Evolutionary conservation across 2,113 vertebrate species (phyloP).

Genomic region (Alethe diademata): DNA sequence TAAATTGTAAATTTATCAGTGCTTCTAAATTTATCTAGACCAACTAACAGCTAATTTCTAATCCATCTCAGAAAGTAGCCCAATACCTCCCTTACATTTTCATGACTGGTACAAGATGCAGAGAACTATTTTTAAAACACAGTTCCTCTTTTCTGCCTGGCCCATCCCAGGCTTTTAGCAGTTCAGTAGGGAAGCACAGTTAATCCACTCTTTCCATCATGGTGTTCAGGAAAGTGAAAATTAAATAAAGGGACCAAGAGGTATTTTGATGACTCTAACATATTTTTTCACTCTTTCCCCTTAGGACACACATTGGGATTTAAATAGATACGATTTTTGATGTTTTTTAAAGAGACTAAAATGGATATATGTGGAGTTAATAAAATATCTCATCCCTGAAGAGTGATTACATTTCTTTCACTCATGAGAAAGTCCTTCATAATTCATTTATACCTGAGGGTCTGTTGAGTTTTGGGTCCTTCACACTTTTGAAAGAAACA

Average conservation of each 20-base stretch:
- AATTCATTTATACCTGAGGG: constrained; percentile 45
- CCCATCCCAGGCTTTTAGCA: neutral
- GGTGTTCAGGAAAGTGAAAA: neutral
- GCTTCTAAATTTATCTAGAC: neutral
- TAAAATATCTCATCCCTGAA: constrained; percentile 39
- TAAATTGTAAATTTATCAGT: neutral
- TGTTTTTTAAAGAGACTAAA: neutral
- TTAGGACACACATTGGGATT: neutral
- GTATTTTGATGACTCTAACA: neutral
- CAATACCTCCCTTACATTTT: neutral
- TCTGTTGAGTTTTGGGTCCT: constrained; percentile 15
- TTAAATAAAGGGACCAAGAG: neutral
- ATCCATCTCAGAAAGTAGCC: neutral
- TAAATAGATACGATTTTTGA: neutral
- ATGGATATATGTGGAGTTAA: neutral
- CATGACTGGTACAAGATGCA: neutral
- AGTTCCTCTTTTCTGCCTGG: neutral
- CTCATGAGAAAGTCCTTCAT: constrained; percentile 38
- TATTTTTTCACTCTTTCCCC: neutral
- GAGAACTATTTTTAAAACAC: neutral
- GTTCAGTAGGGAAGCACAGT: neutral
- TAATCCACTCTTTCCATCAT: neutral
- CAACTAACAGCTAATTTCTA: neutral
- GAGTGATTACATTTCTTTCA: constrained; percentile 49
- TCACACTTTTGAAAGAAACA: constrained; percentile 27